Evolutionary conservation across 2,888 invertebrate genomes (phyloP), one percentile per base, ranked within the genome.

Genomic region (Allolobophora icterica): DNA sequence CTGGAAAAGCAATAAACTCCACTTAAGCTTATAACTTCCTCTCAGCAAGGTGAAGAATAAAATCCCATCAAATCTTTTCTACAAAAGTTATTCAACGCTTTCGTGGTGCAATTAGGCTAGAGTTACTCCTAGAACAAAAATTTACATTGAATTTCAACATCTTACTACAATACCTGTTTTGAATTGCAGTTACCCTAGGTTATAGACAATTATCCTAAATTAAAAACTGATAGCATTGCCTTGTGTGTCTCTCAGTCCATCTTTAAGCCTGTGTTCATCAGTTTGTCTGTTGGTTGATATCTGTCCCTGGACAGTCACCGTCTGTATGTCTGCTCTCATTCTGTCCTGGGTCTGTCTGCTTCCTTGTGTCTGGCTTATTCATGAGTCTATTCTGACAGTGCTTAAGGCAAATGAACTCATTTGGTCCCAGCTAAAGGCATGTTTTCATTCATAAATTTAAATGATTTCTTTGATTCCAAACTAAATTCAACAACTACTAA

Each of bases 1-100:
- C 95, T 95, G 84, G n/a, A 92, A n/a, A 71, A 58, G 24, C 6
- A 71, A 30, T 24, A 91, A 38, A 19, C 17, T n/a, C 11, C n/a
- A 89, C 24, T 34, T 3, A 89, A n/a, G 33, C 58, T 83, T 89
- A 83, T 71, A 34, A 84, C 21, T 19, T 40, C 6, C 8, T 71
- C 71, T 71, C 11, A 71, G 17, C n/a, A 71, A n/a, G 71, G 11
- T 8, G 71, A 30, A 5, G 71, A 71, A n/a, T 71, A 71, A 30
- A 71, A 71, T 71, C 13, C 30, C 8, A 11, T 71, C 8, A 71
- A 71, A n/a, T n/a, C 0, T n/a, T 71, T 71, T 52, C 8, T n/a
- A n/a, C n/a, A 71, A 71, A 71, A 71, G 71, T 8, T 71, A 71
- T 71, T 71, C 30, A 2, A 11, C 8, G n/a, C 24, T 52, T 42